Base-by-base conservation (phyloP, 2,888 invertebrate genomes). In the Caenorhabditis imperialis region DNA sequence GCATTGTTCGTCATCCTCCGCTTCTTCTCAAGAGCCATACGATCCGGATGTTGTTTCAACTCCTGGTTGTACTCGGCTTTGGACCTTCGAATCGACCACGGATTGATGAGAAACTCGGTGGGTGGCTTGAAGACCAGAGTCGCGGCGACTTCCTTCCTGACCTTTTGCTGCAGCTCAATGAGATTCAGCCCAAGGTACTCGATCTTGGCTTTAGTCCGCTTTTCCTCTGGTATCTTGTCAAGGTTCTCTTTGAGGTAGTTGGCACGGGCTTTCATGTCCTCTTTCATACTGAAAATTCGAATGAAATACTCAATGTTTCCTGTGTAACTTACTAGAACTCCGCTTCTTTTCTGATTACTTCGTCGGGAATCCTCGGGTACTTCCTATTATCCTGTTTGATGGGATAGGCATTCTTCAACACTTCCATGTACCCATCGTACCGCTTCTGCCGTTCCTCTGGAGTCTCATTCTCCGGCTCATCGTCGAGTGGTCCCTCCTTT, bases 11-110 rank as follows among this genome's bases (percentile, higher is more conserved):
- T 96, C 89, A 97, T 96, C 10, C 96, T 91, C 12, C 95, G 92
- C 89, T 96, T 96, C 54, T 96, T 92, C 90, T 99, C 98, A 4
- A 96, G 95, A 89, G 98, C 98, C 54, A 97, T 90, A 89, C 97
- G 97, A 90, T 97, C 97, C 89, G 99, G 98, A 88, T 98, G 98
- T 89, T 99, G 98, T 44, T 98, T 91, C 89, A 96, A 96, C 89
- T 99, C 99, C 0, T 97, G 98, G 44, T 96, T 95, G 44, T 70
- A 75, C 10, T 75, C 70, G 0, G 96, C 91, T 89, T 99, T 99
- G 12, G 95, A 95, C 58, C 98, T 92, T 89, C 97, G 97, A 90
- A 99, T 99, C 0, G 96, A 94, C 88, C 96, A 96, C 6, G 96
- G 94, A 89, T 97, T 97, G 1, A 97, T 93, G 0, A 96, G 95